Evolutionary conservation across 2,113 vertebrate genomes (phyloP).

Genomic region (Anguilla rostrata): DNA sequence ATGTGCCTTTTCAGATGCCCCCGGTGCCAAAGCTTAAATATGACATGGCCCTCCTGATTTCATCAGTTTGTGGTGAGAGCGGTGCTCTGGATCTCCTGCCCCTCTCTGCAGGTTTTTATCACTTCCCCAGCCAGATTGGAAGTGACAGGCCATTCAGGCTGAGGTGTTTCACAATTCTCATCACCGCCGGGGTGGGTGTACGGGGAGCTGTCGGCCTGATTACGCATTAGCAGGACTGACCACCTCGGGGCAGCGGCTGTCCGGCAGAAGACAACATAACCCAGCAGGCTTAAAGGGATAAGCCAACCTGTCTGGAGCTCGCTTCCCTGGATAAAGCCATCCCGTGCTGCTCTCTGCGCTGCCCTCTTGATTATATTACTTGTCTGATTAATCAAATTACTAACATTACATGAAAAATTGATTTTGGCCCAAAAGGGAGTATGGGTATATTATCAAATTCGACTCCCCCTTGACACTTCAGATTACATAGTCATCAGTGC

Average conservation of each 20-base stretch:
- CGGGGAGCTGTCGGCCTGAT: conserved; percentile 62
- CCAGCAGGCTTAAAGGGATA: conserved; percentile 40
- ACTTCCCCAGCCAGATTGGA: conserved; percentile 59
- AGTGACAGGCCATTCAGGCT: conserved; percentile 69
- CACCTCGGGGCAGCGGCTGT: conserved; percentile 53
- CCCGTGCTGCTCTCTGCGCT: neutral
- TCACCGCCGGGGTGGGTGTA: conserved; percentile 59
- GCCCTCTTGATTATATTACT: neutral
- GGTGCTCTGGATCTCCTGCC: neutral
- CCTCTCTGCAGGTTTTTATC: conserved; percentile 53
- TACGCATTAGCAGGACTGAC: neutral
- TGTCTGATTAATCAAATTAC: neutral
- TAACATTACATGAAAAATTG: neutral
- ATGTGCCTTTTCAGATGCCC: neutral
- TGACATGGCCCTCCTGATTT: neutral
- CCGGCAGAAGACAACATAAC: conserved; percentile 56
- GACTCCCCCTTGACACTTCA: neutral
- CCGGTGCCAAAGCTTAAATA: neutral
- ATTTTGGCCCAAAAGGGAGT: neutral
- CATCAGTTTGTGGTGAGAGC: neutral
- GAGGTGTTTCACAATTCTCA: conserved; percentile 55
- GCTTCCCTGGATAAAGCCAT: neutral
- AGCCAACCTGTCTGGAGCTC: neutral
- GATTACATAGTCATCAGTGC: neutral
- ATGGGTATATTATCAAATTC: neutral